Percentiles rank a stretch among this genome's conserved stretches.
phyloP scores from a whole-genome alignment of 2,113 vertebrate species.

The Megalops atlanticus region DNA sequence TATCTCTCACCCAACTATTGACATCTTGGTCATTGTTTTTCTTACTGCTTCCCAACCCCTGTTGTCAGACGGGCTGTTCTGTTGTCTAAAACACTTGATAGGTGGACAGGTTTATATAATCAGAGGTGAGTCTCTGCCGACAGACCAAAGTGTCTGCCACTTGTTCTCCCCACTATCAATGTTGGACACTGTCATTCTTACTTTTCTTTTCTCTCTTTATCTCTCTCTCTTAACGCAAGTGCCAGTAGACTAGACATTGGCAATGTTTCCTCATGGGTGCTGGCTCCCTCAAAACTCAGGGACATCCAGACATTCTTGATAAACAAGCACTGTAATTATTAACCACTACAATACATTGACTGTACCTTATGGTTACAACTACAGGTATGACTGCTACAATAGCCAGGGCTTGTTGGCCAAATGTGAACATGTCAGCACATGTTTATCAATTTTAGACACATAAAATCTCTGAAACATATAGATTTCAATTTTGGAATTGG shows the following conservation, averaged over 20 bases:
- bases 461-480: no score
- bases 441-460: neutral
- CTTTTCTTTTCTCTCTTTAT: neutral
- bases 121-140: slow-evolving; percentile 88
- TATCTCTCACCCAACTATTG: slow-evolving; percentile 81
- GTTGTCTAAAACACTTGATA: slow-evolving; percentile 99
- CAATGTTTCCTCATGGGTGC: slow-evolving; percentile 63
- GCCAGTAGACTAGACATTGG: slow-evolving; percentile 16
- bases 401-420: neutral
- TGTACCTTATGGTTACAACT: neutral
- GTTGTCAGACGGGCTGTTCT: slow-evolving; percentile 99
- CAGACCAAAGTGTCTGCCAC: slow-evolving; percentile 25
- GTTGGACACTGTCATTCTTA: neutral
- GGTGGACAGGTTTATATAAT: slow-evolving; percentile 99
- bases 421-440: neutral
- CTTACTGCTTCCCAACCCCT: slow-evolving; percentile 94
- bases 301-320: neutral
- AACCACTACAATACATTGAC: neutral
- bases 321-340: neutral
- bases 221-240: slow-evolving; percentile 1
- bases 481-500: no score
- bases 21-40: slow-evolving; percentile 89
- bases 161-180: slow-evolving; percentile 23
- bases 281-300: neutral
- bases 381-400: neutral